phyloP scores from a whole-genome alignment of 2,888 invertebrate species.

The Chrysolina haemoptera region DNA sequence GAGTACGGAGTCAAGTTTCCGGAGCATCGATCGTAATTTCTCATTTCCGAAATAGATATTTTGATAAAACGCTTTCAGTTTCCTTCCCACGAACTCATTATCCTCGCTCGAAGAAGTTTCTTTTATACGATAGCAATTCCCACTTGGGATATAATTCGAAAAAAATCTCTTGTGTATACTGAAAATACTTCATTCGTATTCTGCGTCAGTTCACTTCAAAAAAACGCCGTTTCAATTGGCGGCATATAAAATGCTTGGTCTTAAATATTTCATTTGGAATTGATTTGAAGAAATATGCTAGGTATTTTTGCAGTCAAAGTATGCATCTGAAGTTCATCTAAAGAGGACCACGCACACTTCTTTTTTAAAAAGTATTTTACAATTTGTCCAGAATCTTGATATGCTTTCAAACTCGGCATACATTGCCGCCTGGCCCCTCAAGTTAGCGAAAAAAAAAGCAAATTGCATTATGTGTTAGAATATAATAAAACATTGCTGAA shows the following conservation, averaged over 20 bases:
- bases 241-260: neutral
- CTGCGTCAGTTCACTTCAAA: neutral
- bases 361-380: no score
- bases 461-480: no score
- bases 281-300: neutral
- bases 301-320: no score
- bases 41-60: constrained; percentile 53
- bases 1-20: constrained; percentile 44
- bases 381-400: neutral
- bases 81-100: constrained; percentile 41
- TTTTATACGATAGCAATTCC: constrained; percentile 30
- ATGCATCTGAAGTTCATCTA: no score
- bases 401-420: no score
- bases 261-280: neutral
- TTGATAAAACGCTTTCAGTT: constrained; percentile 50
- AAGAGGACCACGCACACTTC: no score
- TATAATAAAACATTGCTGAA: no score
- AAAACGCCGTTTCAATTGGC: neutral
- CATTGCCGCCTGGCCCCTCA: no score
- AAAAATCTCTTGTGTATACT: neutral
- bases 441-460: no score
- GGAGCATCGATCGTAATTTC: constrained; percentile 45
- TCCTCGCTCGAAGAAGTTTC: constrained; percentile 35
- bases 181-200: neutral
- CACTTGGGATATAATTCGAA: constrained; percentile 7